Evolutionary conservation across 2,888 invertebrate species (phyloP), one percentile per base, ranked within the genome.

Genomic region (Epirrhoe tristata): DNA sequence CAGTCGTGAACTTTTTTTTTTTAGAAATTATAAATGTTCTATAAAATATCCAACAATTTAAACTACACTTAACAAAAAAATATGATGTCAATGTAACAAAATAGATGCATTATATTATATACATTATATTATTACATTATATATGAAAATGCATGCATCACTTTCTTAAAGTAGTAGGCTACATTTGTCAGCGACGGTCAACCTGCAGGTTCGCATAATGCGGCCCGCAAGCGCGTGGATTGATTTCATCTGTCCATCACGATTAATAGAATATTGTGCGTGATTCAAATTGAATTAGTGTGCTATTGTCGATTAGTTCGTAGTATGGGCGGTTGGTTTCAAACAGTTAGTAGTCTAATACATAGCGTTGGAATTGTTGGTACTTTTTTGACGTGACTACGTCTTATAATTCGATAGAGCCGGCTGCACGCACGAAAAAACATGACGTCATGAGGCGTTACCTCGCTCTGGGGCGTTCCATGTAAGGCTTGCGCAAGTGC

Each of bases 181-280:
- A 55, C 68, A 64, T 68, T 64, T 68, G 64, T 68, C 65, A 60
- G 43, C 51, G 31, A 55, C 64, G 51, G 69, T 63, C 68, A 67
- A 63, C 58, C 36, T 70, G 65, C 73, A 72, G 66, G 67, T 65
- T 32, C 54, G 58, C 36, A 69, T 65, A 66, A 69, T 69, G 63
- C 67, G 69, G 57, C 58, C 58, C 71, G 70, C 71, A 72, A 69
- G 65, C 68, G 73, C 54, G 60, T 77, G 81, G 87, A 87, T 90
- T 91, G 90, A 91, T 93, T 93, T 92, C 91, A 90, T 90, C 92
- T 92, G 93, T 90, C 91, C 86, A 81, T 90, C 91, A 90, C 87
- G 85, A 90, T 89, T 90, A 91, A 93, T 92, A 91, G 90, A 93
- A 91, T 91, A 90, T 90, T 91, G 91, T 90, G 88, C 85, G 85